These are phyloP conservation scores for Drosophila helvetica DNA, from an alignment of 2,888 invertebrate genomes.

Conservation along the genomic window DNA sequence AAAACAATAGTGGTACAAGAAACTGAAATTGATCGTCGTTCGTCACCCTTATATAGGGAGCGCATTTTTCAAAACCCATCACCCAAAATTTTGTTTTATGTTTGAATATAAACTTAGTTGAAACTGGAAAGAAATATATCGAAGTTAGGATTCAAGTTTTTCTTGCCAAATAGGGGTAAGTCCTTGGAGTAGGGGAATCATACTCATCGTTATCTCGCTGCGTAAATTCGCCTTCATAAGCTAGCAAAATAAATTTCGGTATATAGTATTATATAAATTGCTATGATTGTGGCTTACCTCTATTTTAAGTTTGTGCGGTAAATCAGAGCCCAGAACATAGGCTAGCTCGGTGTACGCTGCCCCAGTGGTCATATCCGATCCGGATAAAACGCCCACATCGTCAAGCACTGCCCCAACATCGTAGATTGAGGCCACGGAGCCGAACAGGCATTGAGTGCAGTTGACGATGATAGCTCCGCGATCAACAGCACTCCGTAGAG, in stretches of 20 bases:
- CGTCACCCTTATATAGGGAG: too few relatives aligned
- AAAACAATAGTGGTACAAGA: too few relatives aligned
- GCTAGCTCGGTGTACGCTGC: conserved; percentile 96
- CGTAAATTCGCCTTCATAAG: conserved; percentile 91
- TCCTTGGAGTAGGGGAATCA: too few relatives aligned
- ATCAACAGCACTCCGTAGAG: conserved; percentile 89
- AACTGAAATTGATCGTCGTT: too few relatives aligned
- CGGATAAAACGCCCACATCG: conserved; percentile 80
- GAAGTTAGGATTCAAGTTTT: not conserved
- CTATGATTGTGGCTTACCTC: conserved; percentile 84
- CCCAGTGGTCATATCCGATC: conserved; percentile 90
- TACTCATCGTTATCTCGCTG: conserved; percentile 92
- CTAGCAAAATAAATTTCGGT: conserved; percentile 82
- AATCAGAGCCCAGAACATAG: conserved; percentile 92
- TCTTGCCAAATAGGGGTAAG: not conserved
- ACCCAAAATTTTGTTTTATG: too few relatives aligned
- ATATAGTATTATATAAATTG: not conserved
- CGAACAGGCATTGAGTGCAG: conserved; percentile 94
- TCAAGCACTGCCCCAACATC: conserved; percentile 90
- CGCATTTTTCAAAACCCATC: too few relatives aligned
- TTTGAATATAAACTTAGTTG: too few relatives aligned
- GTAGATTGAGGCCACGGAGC: conserved; percentile 91
- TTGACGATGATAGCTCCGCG: conserved; percentile 95
- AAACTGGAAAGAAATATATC: too few relatives aligned
- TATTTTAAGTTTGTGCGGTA: conserved; percentile 87